These are phyloP conservation scores for Ellobius talpinus DNA, from an alignment of 2,113 vertebrate genomes.

Conservation along the genomic window DNA sequence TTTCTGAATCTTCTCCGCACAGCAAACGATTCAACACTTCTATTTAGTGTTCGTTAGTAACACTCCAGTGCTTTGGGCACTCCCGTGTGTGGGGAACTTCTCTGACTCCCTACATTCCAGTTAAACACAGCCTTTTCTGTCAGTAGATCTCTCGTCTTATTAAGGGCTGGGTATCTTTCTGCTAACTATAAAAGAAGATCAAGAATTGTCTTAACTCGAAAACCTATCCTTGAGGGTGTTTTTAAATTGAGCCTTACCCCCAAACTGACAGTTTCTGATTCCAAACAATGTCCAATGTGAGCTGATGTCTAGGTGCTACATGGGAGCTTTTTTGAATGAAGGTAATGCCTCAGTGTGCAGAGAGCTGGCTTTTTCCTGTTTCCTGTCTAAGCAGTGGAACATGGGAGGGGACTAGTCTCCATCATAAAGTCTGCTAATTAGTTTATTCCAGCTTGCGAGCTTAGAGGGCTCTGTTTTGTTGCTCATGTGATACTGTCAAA, in stretches of 20 bases:
- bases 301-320: not conserved
- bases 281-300: not conserved
- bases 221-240: conserved; percentile 34
- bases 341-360: not conserved
- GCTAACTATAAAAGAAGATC: conserved; percentile 46
- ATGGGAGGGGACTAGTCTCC: conserved; percentile 38
- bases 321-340: not conserved
- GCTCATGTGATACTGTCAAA: conserved; percentile 63
- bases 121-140: not conserved
- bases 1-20: conserved; percentile 35
- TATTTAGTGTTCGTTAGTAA: conserved; percentile 54
- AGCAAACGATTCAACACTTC: conserved; percentile 23
- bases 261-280: not conserved
- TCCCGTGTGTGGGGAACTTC: conserved; percentile 7
- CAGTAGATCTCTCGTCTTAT: not conserved
- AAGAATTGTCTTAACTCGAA: conserved; percentile 33
- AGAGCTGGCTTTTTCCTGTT: conserved; percentile 50
- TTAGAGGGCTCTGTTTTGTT: conserved; percentile 45
- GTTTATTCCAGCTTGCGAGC: conserved; percentile 66
- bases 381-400: conserved; percentile 27
- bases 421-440: conserved; percentile 71
- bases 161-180: conserved; percentile 37
- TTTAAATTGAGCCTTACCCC: not conserved
- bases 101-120: not conserved
- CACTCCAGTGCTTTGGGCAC: conserved; percentile 23